Conservation (phyloP, 2,888 invertebrate species). For the Orchestes rusci region DNA sequence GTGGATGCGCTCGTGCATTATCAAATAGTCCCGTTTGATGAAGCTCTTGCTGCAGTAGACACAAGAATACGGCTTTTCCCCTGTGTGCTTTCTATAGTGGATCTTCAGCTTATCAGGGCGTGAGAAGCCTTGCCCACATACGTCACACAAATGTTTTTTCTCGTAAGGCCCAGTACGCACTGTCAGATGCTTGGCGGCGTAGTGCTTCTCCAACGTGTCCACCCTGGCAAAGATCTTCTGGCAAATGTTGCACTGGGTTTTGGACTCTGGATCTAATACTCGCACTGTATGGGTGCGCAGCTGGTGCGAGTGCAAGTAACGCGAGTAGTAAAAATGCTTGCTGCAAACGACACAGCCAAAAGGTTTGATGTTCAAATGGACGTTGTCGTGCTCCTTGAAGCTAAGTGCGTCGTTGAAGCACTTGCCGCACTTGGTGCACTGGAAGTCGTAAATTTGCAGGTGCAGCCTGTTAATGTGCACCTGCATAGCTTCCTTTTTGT, state of each 20-base stretch:
- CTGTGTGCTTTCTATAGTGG: slow-evolving; percentile 38
- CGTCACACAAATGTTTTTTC: slow-evolving; percentile 37
- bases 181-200: slow-evolving; percentile 34
- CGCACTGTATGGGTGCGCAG: slow-evolving; percentile 35
- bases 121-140: slow-evolving; percentile 39
- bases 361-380: slow-evolving; percentile 41
- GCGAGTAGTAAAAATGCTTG: slow-evolving; percentile 38
- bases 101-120: slow-evolving; percentile 36
- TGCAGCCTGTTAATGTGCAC: slow-evolving; percentile 31
- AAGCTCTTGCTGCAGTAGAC: slow-evolving; percentile 38
- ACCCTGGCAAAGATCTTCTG: slow-evolving; percentile 34
- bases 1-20: slow-evolving; percentile 55
- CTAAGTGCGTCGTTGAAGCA: slow-evolving; percentile 45
- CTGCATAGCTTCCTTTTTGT: slow-evolving; percentile 31
- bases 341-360: slow-evolving; percentile 45
- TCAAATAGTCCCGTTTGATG: slow-evolving; percentile 44
- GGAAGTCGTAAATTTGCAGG: slow-evolving; percentile 39
- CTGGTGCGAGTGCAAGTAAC: slow-evolving; percentile 34
- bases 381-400: slow-evolving; percentile 42
- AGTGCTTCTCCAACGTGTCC: slow-evolving; percentile 45
- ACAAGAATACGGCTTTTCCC: slow-evolving; percentile 37
- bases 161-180: slow-evolving; percentile 30
- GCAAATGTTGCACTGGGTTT: slow-evolving; percentile 38
- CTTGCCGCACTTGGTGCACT: slow-evolving; percentile 47
- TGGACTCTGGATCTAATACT: slow-evolving; percentile 41